Base-by-base conservation (phyloP, 2,797 vertebrate species). In the Melanitta fusca region DNA sequence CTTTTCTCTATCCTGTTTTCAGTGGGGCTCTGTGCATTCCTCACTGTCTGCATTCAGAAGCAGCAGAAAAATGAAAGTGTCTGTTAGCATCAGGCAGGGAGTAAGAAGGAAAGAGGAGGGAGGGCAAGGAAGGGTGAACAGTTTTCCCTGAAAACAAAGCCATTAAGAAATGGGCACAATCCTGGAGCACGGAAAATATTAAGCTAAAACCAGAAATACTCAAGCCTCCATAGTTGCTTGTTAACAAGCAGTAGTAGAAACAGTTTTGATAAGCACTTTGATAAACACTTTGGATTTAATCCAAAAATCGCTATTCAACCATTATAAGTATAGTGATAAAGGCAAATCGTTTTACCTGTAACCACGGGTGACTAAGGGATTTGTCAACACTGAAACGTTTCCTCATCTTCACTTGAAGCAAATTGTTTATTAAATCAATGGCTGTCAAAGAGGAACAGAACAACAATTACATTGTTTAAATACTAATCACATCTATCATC, bases 331-430 rank as follows among this genome's bases (percentile, higher is more conserved):
- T 0, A 82, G 8, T 17, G 14, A 54, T 45, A 80, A 53, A 80
- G 54, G n/a, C 15, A 96, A 53, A 61, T 57, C 10, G 28, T 69
- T 80, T 98, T 97, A 99, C 99, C 99, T 99, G 99, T 97, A 99
- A 97, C 99, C 99, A 99, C 0, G 99, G 99, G 90, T 99, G 99
- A 98, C 99, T 99, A 94, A 99, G 99, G 93, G 99, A 99, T 97
- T 99, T 99, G 97, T 99, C 99, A 97, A 99, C 99, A 85, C 99
- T 99, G 98, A 99, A 99, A 94, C 99, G 98, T 97, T 99, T 99
- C 97, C 99, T 99, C 99, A 99, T 99, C 98, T 99, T 99, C 96
- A 99, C 99, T 98, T 99, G 99, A 91, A 99, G 99, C 88, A 99
- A 98, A 97, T 99, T 99, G 97, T 99, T 99, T 98, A 99, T 99